Evolutionary conservation across 2,113 vertebrate genomes (phyloP).

Genomic region (Ailurus styani): DNA sequence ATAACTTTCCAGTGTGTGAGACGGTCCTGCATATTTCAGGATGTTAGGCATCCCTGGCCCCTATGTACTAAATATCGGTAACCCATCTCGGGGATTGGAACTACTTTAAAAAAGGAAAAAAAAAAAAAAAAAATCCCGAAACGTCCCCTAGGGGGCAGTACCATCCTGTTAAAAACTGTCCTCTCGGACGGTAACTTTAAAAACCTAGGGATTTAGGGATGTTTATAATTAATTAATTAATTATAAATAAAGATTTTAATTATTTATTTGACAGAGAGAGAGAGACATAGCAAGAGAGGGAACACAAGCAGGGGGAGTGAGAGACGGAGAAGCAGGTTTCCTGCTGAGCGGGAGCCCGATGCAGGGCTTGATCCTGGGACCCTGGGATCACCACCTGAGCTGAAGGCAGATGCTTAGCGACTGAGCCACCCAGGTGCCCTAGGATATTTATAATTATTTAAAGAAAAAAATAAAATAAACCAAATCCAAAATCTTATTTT

Average conservation of each 20-base stretch:
- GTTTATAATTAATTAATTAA: not conserved
- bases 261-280: no score
- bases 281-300: no score
- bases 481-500: not conserved
- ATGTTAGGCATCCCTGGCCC: not conserved
- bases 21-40: not conserved
- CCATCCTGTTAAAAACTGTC: not conserved
- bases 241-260: no score
- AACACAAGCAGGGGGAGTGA: no score
- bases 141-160: slow-evolving; percentile 21
- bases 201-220: not conserved
- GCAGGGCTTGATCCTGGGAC: no score
- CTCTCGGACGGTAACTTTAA: not conserved
- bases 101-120: not conserved
- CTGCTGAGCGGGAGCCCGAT: no score
- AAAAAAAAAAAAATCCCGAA: not conserved
- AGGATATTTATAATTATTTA: not conserved
- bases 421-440: no score
- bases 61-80: not conserved
- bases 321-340: no score
- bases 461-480: not conserved
- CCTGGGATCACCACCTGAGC: no score
- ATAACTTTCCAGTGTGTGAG: not conserved
- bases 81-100: no score
- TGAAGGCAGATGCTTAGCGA: no score